phyloP scores from a whole-genome alignment of 1,140 invertebrate species.

The Dinothrombium tinctorium region DNA sequence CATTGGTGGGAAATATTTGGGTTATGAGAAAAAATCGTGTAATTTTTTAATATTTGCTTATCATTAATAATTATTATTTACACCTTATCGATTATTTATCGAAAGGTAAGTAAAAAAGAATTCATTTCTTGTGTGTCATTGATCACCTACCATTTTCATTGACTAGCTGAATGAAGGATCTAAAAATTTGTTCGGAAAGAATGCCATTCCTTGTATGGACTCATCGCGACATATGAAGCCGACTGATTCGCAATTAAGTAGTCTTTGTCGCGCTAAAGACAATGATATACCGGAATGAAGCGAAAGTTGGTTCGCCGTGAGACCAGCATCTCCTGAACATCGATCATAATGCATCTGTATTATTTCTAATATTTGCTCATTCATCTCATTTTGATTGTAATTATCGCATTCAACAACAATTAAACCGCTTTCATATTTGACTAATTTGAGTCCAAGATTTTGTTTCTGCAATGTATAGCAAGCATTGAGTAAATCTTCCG shows the following conservation, averaged over 20 bases:
- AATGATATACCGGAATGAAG: slow-evolving; percentile 54
- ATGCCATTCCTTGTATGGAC: slow-evolving; percentile 67
- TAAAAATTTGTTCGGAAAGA: slow-evolving; percentile 47
- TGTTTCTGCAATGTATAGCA: slow-evolving; percentile 38
- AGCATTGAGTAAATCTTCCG: slow-evolving; percentile 79
- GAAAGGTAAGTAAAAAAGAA: no score
- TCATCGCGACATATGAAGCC: slow-evolving; percentile 78
- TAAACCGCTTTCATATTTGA: slow-evolving; percentile 67
- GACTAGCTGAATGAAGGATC: no score
- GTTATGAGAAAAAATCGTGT: no score
- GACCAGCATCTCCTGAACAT: slow-evolving; percentile 21
- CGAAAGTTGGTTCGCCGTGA: slow-evolving; percentile 65
- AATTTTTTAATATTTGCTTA: no score
- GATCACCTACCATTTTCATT: no score
- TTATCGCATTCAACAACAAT: slow-evolving; percentile 58
- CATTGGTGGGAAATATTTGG: no score
- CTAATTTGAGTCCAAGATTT: slow-evolving; percentile 36
- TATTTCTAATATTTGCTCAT: slow-evolving; percentile 39
- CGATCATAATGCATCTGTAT: slow-evolving; percentile 31
- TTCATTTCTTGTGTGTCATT: no score
- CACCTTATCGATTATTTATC: no score
- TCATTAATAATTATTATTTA: no score
- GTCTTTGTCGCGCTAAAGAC: slow-evolving; percentile 37
- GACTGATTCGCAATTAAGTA: slow-evolving; percentile 52
- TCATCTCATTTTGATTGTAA: slow-evolving; percentile 49